Evolutionary conservation across 1,140 invertebrate species (phyloP).

Genomic region (Diprion similis): DNA sequence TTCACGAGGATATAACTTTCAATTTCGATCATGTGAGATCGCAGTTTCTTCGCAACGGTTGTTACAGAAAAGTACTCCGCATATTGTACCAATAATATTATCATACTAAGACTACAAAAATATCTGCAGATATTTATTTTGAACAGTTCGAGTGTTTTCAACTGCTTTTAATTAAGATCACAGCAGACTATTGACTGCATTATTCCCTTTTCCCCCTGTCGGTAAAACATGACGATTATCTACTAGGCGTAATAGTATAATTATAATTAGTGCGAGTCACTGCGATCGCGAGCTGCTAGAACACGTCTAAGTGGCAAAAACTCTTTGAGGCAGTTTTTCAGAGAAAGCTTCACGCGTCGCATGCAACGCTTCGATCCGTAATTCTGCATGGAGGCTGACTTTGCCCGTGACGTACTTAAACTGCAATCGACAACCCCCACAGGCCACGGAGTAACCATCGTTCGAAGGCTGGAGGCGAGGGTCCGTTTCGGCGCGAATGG

Average conservation of each 20-base stretch:
- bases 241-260: slow-evolving; percentile 33
- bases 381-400: background rate
- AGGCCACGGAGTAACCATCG: slow-evolving; percentile 1
- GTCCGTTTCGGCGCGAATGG: background rate
- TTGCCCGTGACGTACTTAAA: background rate
- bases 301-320: background rate
- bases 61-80: too few species aligned
- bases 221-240: slow-evolving; percentile 29
- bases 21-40: too few species aligned
- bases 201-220: background rate
- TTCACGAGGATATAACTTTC: background rate
- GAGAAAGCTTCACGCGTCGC: background rate
- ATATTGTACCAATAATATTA: too few species aligned
- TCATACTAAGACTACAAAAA: too few species aligned
- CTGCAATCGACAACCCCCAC: background rate
- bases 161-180: too few species aligned
- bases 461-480: background rate
- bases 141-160: too few species aligned
- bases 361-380: too few species aligned
- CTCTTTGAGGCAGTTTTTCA: background rate
- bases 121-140: too few species aligned
- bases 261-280: slow-evolving; percentile 36
- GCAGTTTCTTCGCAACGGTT: too few species aligned
- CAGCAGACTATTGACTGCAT: too few species aligned
- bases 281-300: slow-evolving; percentile 27